Base-by-base conservation (phyloP, 2,888 invertebrate genomes). In the Torymus aiolomorphi region DNA sequence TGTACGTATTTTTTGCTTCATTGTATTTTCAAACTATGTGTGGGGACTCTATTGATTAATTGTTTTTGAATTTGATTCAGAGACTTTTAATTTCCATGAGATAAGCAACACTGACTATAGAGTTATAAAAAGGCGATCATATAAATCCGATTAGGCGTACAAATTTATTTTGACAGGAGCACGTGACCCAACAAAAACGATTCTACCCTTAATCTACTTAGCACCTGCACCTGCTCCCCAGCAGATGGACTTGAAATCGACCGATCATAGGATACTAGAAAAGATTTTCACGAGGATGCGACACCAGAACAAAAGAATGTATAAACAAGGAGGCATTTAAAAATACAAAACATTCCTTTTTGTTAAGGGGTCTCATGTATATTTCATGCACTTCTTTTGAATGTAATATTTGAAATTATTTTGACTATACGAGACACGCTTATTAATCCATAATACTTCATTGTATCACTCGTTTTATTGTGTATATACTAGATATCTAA, bases 131-230 rank as follows among this genome's bases (percentile, higher is more conserved):
- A 82, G 72, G n/a, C 80, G 83, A 83, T 82, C 84, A 83, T 84
- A 79, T 66, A 84, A 86, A 88, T 87, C 85, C 85, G 87, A 88
- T 88, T 88, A 87, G 84, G 84, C 69, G 81, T 82, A 84, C 81
- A 87, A 86, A 89, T 89, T 87, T 89, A 88, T 88, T 89, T 88
- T 89, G 88, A 88, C 88, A 85, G 85, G 81, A 86, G 88, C 89
- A 89, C 89, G 89, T 89, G 89, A 89, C 88, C 87, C 84, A 87
- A 89, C 89, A 89, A 89, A 89, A 89, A 88, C 88, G 84, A 83
- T 85, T 84, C 83, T 76, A 84, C 84, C 86, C 85, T 83, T 86
- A 84, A 85, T 86, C 86, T 83, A 85, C 85, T 86, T 86, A 84
- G 84, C 83, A 78, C 83, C 83, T 82, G 82, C 86, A 86, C 86